These are phyloP conservation scores for Scomberomorus guttatus DNA, from an alignment of 2,797 vertebrate species.

Conservation along the genomic window DNA sequence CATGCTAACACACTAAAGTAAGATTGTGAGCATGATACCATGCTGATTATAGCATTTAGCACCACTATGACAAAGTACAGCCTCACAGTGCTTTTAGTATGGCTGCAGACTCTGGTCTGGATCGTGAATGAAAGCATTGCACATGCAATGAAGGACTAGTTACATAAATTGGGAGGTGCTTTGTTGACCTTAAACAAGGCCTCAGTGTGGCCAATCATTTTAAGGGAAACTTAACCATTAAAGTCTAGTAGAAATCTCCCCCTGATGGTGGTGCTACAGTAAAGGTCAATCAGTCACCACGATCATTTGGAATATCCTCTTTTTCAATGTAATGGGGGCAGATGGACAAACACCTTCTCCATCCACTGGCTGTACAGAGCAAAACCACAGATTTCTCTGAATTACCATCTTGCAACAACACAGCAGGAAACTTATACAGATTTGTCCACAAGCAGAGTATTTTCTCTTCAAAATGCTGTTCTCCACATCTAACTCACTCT, in stretches of 20 bases:
- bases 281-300: neutral
- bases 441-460: conserved; percentile 11
- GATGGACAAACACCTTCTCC: neutral
- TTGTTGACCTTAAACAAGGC: too few species aligned
- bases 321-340: neutral
- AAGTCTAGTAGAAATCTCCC: neutral
- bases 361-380: neutral
- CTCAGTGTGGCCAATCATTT: neutral
- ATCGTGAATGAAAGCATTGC: neutral
- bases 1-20: too few species aligned
- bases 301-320: neutral
- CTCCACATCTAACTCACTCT: conserved; percentile 54
- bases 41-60: neutral
- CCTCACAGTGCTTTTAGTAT: too few species aligned
- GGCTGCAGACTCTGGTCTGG: neutral
- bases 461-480: conserved; percentile 38
- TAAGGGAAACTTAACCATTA: neutral
- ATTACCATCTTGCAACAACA: conserved; percentile 2
- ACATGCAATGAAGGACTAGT: too few species aligned
- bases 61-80: too few species aligned
- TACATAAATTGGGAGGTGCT: too few species aligned
- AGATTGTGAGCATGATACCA: neutral
- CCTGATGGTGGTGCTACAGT: neutral
- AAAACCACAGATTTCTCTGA: neutral
- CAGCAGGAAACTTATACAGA: neutral